These are phyloP conservation scores for Sericinus montela DNA, from an alignment of 2,888 invertebrate species.

Conservation along the genomic window DNA sequence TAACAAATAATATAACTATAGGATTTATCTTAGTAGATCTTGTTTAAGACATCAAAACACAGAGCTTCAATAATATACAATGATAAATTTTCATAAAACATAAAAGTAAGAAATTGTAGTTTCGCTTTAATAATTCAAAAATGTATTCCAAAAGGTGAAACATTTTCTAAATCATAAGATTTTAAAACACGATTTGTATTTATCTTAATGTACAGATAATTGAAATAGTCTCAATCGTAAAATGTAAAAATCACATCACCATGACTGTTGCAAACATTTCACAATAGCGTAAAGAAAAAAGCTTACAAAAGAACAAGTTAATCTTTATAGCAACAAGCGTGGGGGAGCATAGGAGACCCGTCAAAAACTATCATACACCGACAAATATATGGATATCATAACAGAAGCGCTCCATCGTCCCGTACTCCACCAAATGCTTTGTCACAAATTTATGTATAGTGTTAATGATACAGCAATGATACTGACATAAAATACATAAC, in stretches of 20 bases:
- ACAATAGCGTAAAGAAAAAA: background rate
- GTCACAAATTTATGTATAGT: constrained; percentile 19
- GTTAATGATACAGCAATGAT: constrained; percentile 11
- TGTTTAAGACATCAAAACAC: too few relatives aligned
- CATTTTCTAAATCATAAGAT: too few relatives aligned
- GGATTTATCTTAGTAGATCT: too few relatives aligned
- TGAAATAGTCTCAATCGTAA: background rate
- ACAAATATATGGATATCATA: constrained; percentile 62
- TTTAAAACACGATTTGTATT: too few relatives aligned
- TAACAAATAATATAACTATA: too few relatives aligned
- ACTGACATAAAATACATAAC: constrained; percentile 3
- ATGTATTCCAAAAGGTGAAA: too few relatives aligned
- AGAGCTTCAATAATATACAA: too few relatives aligned
- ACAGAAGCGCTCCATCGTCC: constrained; percentile 36
- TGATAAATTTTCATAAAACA: too few relatives aligned
- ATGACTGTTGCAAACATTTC: background rate
- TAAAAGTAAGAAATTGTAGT: too few relatives aligned
- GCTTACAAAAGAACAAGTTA: constrained; percentile 43
- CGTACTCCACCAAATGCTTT: constrained; percentile 14
- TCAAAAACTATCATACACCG: constrained; percentile 54
- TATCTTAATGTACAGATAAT: too few relatives aligned
- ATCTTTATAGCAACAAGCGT: constrained; percentile 35
- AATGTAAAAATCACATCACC: background rate
- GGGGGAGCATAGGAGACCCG: constrained; percentile 63
- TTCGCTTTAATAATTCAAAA: too few relatives aligned